A percentile compares a stretch with the other conserved stretches of the same genome.
Conservation (phyloP, 2,113 vertebrate species). For the Myrmecophaga tridactyla region DNA sequence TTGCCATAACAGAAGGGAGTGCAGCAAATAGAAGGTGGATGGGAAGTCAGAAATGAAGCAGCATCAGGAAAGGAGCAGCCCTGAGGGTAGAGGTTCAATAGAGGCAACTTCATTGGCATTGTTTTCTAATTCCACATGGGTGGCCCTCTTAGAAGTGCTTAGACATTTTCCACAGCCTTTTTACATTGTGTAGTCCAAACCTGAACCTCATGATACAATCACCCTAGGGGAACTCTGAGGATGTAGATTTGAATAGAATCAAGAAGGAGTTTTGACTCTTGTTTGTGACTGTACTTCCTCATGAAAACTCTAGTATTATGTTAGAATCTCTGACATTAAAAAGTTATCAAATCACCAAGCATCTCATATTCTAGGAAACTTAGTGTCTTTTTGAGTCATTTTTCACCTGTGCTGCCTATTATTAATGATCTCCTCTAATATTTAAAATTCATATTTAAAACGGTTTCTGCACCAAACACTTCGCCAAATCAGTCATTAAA, state of each 20-base stretch:
- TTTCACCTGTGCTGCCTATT: background rate
- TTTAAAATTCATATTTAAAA: background rate
- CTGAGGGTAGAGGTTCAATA: accelerated
- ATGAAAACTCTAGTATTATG: accelerated
- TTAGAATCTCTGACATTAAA: background rate
- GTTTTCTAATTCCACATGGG: background rate
- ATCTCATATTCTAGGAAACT: background rate
- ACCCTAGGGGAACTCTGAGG: background rate
- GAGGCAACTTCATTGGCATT: accelerated
- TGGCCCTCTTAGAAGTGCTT: background rate
- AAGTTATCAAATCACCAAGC: background rate
- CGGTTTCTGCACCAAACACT: background rate
- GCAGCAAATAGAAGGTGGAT: background rate
- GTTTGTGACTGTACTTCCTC: accelerated
- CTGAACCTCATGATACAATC: accelerated
- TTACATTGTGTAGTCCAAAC: accelerated
- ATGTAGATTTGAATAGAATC: no score
- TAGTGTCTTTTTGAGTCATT: background rate
- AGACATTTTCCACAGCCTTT: background rate
- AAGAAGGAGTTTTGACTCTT: accelerated
- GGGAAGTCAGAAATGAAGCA: background rate
- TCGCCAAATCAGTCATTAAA: background rate
- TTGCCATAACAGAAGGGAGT: accelerated
- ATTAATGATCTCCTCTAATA: background rate
- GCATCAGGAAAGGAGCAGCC: no score